Conservation (phyloP, 2,113 vertebrate genomes). For the Paralichthys olivaceus region DNA sequence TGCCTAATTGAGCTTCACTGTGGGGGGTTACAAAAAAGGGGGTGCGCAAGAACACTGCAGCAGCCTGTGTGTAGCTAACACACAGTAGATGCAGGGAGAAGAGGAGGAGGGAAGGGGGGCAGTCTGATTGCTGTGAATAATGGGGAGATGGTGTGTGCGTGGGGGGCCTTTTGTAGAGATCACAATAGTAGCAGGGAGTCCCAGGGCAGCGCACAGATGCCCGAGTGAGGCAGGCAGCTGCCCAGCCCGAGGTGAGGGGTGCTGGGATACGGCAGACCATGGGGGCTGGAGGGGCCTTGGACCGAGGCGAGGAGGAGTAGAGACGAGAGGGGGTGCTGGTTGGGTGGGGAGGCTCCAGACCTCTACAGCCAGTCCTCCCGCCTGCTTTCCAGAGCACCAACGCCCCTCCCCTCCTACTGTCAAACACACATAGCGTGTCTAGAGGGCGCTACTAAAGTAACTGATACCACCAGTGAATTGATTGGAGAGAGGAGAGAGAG, state of each 20-base stretch:
- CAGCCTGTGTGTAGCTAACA: conserved; percentile 57
- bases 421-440: conserved; percentile 33
- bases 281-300: conserved; percentile 42
- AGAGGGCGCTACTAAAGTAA: conserved; percentile 59
- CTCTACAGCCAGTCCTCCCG: conserved; percentile 54
- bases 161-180: conserved; percentile 75
- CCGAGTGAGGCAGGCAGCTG: conserved; percentile 74
- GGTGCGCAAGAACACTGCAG: conserved; percentile 63
- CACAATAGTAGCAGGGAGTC: conserved; percentile 80
- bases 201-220: conserved; percentile 78
- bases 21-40: conserved; percentile 43
- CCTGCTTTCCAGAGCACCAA: conserved; percentile 60
- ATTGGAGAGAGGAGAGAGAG: conserved; percentile 12
- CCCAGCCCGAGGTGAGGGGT: conserved; percentile 72
- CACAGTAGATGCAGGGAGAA: conserved; percentile 49
- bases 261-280: conserved; percentile 55
- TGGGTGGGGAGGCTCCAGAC: conserved; percentile 36
- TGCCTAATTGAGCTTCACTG: conserved; percentile 70
- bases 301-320: conserved; percentile 4
- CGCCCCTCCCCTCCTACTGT: conserved; percentile 64
- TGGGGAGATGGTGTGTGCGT: conserved; percentile 66
- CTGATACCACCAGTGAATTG: conserved; percentile 36
- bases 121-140: conserved; percentile 73
- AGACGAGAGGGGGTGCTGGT: conserved; percentile 8
- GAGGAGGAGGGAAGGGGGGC: conserved; percentile 10